phyloP scores from a whole-genome alignment of 2,113 vertebrate genomes.

The Apodemus sylvaticus region DNA sequence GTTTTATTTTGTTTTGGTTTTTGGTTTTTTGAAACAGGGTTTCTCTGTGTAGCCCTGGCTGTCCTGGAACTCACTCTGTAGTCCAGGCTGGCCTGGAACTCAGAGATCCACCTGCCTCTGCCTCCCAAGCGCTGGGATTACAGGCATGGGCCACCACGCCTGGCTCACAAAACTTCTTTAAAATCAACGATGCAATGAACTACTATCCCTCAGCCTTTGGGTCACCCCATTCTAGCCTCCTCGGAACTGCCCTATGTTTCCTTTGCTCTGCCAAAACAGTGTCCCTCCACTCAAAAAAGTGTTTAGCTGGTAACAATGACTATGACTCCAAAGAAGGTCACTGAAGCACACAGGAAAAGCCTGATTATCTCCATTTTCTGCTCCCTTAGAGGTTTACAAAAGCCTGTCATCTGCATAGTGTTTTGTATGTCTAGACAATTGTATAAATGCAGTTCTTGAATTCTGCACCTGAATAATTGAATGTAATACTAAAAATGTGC shows the following conservation, averaged over 20 bases:
- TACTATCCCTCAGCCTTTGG: not conserved
- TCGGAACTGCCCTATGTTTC: not conserved
- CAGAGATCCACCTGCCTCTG: no score
- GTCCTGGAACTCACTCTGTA: no score
- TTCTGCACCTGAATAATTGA: not conserved
- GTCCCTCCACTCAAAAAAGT: not conserved
- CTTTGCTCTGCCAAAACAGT: not conserved
- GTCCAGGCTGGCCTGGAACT: no score
- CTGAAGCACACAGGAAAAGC: not conserved
- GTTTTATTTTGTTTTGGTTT: no score
- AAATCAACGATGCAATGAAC: not conserved
- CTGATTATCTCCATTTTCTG: not conserved
- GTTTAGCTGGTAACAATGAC: not conserved
- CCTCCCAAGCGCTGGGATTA: no score
- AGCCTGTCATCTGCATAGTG: not conserved
- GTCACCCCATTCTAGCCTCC: not conserved
- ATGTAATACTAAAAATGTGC: not conserved
- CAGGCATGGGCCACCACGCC: no score
- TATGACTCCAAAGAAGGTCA: not conserved
- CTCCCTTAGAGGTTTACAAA: not conserved
- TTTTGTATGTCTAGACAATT: not conserved
- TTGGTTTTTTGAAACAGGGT: no score
- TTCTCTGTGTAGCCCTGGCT: no score
- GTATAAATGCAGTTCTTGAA: conserved; percentile 26
- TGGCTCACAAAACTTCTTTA: not conserved